phyloP scores from a whole-genome alignment of 2,797 vertebrate genomes.

The Hypotaenidia philippensis region DNA sequence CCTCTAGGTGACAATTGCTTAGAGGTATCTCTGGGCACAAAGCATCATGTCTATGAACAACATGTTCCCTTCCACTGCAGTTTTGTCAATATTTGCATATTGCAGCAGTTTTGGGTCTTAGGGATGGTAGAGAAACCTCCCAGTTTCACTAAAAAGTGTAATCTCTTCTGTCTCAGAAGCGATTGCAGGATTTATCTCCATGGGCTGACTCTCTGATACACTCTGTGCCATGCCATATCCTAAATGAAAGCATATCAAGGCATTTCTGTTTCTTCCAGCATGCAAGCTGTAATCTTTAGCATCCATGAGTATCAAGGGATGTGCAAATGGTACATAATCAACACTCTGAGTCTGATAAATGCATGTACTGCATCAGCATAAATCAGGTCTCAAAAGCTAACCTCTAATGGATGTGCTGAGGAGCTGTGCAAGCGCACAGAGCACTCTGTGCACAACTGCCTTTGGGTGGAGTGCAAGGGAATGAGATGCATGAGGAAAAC shows the following conservation, averaged over 20 bases:
- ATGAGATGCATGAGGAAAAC: not conserved
- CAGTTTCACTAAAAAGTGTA: not conserved
- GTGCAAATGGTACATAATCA: not conserved
- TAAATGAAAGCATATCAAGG: not conserved
- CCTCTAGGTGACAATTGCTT: not conserved
- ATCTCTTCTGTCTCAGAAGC: not conserved
- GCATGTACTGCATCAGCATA: not conserved
- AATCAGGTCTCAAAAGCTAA: constrained; percentile 25
- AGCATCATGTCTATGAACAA: not conserved
- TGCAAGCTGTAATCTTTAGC: not conserved
- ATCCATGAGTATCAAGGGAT: not conserved
- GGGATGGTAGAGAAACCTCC: not conserved
- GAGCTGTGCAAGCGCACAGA: not conserved
- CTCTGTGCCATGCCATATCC: not conserved
- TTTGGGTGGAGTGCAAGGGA: not conserved
- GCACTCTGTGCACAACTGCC: not conserved
- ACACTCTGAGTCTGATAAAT: not conserved
- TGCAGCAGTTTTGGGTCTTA: not conserved
- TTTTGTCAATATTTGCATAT: not conserved
- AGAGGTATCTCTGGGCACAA: not conserved
- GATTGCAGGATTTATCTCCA: not conserved
- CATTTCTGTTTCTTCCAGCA: not conserved
- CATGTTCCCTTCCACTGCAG: not conserved
- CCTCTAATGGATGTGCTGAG: constrained; percentile 8
- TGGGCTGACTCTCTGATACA: not conserved